Percentiles rank a stretch among this genome's conserved stretches.
Evolutionary conservation across 2,113 vertebrate genomes (phyloP).

Genomic region (Petrocephalus microphthalmus): DNA sequence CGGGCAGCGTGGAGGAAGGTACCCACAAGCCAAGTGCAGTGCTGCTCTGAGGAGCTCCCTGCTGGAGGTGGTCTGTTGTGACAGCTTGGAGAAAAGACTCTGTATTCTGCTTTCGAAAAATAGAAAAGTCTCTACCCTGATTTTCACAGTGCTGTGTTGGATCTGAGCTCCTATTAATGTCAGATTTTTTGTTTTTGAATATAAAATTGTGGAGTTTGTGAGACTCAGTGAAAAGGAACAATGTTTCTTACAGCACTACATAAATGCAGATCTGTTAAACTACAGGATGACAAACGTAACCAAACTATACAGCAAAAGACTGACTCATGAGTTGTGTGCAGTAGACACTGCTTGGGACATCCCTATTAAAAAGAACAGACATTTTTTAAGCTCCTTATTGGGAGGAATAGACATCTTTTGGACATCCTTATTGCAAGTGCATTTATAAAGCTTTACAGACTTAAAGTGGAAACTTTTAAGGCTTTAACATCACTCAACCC

Average conservation of each 20-base stretch:
- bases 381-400: neutral
- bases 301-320: neutral
- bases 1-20: neutral
- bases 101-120: constrained; percentile 27
- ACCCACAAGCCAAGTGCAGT: neutral
- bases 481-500: neutral
- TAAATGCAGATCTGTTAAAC: neutral
- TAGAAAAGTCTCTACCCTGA: constrained; percentile 45
- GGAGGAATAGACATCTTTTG: neutral
- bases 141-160: constrained; percentile 48
- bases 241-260: constrained; percentile 16
- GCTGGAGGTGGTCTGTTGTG: neutral
- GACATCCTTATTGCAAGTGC: constrained; percentile 1
- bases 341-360: neutral
- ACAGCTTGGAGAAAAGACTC: constrained; percentile 16
- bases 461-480: constrained; percentile 11
- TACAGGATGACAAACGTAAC: neutral
- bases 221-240: constrained; percentile 52
- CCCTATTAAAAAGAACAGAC: neutral
- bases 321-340: neutral
- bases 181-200: constrained; percentile 47
- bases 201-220: constrained; percentile 51
- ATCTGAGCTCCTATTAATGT: constrained; percentile 51
- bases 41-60: neutral
- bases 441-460: constrained; percentile 16